Evolutionary conservation across 2,113 vertebrate species (phyloP), one percentile per base, ranked within the genome.

Genomic region (Leptodactylus fuscus): DNA sequence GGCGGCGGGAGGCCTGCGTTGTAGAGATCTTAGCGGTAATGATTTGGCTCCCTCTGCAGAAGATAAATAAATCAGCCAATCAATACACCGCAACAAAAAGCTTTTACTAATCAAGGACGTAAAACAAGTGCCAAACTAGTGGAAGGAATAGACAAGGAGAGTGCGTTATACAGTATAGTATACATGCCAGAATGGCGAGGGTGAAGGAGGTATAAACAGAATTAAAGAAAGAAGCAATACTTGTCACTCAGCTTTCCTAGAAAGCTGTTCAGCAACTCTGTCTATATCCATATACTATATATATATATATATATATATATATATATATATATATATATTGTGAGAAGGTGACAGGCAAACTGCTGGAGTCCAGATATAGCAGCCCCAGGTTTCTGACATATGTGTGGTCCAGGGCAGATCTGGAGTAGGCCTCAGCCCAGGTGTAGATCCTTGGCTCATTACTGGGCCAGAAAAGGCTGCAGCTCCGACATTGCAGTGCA

Each of bases 31-130:
- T 62, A 85, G 48, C 62, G 34, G 38, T 13, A 16, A 69, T 27
- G 44, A 78, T 67, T 36, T 70, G 46, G 60, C 74, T 60, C 29
- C 38, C 27, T 55, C 36, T 48, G 36, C 38, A 53, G 24, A 55
- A 41, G 53, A 53, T 77, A 7, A 78, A 85, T 70, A 85, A 79
- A 69, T 70, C 83, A 69, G 32, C 20, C 13, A 77, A 84, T 84
- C 82, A 65, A 84, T 85, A 85, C 24, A 8, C 53, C 83, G 55
- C 44, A 78, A 77, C 60, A 70, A 85, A 82, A 85, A 85, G 83
- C 73, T 53, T 85, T 85, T 85, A 27, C 62, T 85, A 79, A 85
- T 85, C 75, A 85, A 29, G 62, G 48, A 20, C 16, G n/a, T 36
- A 46, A 55, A 38, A 75, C 15, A 83, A 29, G 49, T 53, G 4